Base-by-base conservation (phyloP, 2,797 vertebrate genomes). In the Hippoglossus hippoglossus region DNA sequence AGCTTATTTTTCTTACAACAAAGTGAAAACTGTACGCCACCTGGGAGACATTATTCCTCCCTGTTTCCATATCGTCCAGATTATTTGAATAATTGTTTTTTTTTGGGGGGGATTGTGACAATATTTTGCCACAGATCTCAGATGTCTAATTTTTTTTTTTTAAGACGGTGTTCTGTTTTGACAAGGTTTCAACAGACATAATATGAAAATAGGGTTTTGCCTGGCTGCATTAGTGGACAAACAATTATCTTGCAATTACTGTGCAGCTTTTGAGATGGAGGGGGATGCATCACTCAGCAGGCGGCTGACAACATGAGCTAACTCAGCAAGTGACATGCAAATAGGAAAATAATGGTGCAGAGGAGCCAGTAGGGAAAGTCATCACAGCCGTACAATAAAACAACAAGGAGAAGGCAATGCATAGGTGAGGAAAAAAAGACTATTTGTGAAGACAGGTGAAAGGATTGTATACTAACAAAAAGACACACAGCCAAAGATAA, bases 301-400 rank as follows among this genome's bases (percentile, higher is more conserved):
- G 82, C 75, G 26, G 75, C 73, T 73, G 87, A 85, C 88, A 81
- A 81, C 47, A n/a, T 39, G 79, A 63, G 86, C 83, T 77, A 84
- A 71, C 82, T 87, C 86, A 81, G 81, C 83, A 81, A 81, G 77
- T 53, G 22, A 77, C 82, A 89, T 88, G 84, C 86, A 86, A 81
- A 79, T 63, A 75, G 78, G 53, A 81, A 86, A 81, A 85, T 88
- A 84, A 86, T 76, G 61, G 78, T 54, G 73, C 19, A 6, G 55
- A 63, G 62, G 74, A 67, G 82, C 66, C 68, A 76, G 67, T 62
- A 54, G 71, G 63, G 75, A 69, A 58, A 71, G 61, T 52, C 9
- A 8, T 5, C 58, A 6, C 49, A 66, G 60, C 61, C 69, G 22
- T 39, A 57, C 13, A 26, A 70, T 1, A 10, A 19, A 39, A 39